phyloP scores from a whole-genome alignment of 1,140 invertebrate genomes.

The Rhagoletis zephyria region DNA sequence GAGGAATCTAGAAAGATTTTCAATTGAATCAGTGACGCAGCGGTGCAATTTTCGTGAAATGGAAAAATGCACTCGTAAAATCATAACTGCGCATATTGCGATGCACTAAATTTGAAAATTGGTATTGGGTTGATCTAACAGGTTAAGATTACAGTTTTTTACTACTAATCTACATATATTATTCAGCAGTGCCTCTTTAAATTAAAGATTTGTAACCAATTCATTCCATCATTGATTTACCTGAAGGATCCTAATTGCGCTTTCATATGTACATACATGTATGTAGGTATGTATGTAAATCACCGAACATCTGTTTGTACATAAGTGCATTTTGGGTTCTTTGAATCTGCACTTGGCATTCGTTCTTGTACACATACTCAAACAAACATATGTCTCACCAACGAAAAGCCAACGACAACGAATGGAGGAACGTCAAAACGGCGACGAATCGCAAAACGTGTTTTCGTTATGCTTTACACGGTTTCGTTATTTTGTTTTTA shows the following conservation, averaged over 20 bases:
- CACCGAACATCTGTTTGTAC: background rate
- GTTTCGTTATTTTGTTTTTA: conserved; percentile 41
- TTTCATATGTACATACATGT: background rate
- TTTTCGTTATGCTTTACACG: conserved; percentile 24
- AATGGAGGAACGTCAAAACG: background rate
- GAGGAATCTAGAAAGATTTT: background rate
- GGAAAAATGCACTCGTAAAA: background rate
- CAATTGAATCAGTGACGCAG: background rate
- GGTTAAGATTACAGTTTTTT: too few relatives aligned
- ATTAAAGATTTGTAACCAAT: too few relatives aligned
- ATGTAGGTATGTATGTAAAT: too few relatives aligned
- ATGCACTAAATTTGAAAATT: too few relatives aligned
- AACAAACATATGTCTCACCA: background rate
- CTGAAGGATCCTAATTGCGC: background rate
- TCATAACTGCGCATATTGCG: too few relatives aligned
- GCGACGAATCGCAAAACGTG: conserved; percentile 8
- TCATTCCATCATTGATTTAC: background rate
- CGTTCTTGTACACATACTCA: too few relatives aligned
- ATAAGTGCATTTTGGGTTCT: background rate
- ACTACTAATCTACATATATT: too few relatives aligned
- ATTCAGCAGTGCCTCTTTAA: too few relatives aligned
- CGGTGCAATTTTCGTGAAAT: background rate
- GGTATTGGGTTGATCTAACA: too few relatives aligned
- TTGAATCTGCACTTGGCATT: conserved; percentile 24
- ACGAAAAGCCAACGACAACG: background rate